Evolutionary conservation across 2,888 invertebrate genomes (phyloP).

Genomic region (Drosophila robusta): DNA sequence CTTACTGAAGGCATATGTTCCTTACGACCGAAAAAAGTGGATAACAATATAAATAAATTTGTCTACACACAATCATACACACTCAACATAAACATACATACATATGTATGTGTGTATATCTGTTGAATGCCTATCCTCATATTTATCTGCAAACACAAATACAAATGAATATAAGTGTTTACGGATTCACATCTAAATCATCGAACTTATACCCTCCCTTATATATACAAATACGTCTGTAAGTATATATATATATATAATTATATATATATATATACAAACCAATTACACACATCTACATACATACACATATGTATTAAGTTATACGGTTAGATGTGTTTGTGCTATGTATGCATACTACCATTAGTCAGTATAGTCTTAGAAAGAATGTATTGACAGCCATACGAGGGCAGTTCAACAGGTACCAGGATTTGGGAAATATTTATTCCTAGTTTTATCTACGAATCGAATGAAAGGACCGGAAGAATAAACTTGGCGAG

Average conservation of each 20-base stretch:
- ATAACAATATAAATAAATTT: conserved; percentile 48
- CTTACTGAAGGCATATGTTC: conserved; percentile 44
- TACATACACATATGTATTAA: too few species aligned
- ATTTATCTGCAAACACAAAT: conserved; percentile 7
- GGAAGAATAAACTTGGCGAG: too few species aligned
- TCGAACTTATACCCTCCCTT: conserved; percentile 6
- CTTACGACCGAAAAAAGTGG: conserved; percentile 42
- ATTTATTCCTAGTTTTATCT: too few species aligned
- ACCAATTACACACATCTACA: not conserved
- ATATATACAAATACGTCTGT: not conserved
- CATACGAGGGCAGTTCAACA: conserved; percentile 87
- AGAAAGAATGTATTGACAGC: conserved; percentile 16
- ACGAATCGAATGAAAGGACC: too few species aligned
- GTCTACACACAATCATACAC: conserved; percentile 22
- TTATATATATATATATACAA: not conserved
- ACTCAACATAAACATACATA: conserved; percentile 19
- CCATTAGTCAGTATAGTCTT: not conserved
- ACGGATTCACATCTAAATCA: conserved; percentile 1
- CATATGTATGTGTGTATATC: conserved; percentile 4
- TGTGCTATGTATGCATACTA: conserved; percentile 5
- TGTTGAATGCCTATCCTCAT: conserved; percentile 19
- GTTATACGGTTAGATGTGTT: not conserved
- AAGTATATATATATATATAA: not conserved
- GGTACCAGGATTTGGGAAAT: not conserved
- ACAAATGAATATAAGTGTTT: conserved; percentile 16